Percentiles rank a stretch among this genome's conserved stretches.
Evolutionary conservation across 2,888 invertebrate species (phyloP).

Genomic region (Cancer borealis): DNA sequence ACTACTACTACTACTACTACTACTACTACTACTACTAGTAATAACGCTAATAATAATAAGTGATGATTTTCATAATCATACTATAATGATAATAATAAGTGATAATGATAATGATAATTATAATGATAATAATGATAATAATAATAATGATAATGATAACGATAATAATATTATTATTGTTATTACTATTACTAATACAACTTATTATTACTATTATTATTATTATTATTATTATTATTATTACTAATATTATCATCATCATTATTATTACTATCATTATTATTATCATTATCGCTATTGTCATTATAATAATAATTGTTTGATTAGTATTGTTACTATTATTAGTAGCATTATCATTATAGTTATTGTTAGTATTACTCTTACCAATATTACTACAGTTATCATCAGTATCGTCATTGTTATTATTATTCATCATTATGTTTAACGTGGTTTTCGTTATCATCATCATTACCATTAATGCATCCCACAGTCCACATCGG

Average conservation of each 20-base stretch:
- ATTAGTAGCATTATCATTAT: not conserved
- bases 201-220: not conserved
- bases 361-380: not conserved
- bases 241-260: not conserved
- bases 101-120: not conserved
- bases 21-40: not conserved
- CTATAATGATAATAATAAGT: not conserved
- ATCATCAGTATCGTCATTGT: not conserved
- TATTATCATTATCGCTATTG: not conserved
- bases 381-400: not conserved
- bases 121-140: not conserved
- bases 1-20: not conserved
- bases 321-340: not conserved
- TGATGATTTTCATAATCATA: not conserved
- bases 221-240: not conserved
- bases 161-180: not conserved
- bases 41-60: not conserved
- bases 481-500: not conserved
- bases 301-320: not conserved
- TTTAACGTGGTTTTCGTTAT: not conserved
- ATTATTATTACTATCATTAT: not conserved
- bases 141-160: not conserved
- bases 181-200: not conserved
- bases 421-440: not conserved
- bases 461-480: not conserved